Evolutionary conservation across 1,140 invertebrate species (phyloP).

Genomic region (Macrostomum lignano): DNA sequence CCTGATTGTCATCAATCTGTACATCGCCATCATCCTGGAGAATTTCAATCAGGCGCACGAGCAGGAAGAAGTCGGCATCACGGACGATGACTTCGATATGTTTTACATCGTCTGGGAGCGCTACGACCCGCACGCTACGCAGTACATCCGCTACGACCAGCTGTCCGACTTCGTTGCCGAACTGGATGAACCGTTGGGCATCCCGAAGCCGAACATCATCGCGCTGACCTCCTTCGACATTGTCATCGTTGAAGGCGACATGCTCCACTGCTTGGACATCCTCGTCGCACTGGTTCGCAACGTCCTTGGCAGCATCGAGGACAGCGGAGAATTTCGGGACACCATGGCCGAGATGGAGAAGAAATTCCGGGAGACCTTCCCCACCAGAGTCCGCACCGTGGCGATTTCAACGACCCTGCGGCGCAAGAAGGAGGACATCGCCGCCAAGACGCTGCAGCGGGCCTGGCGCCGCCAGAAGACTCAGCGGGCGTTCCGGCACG

Average conservation of each 20-base stretch:
- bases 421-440: constrained; percentile 77
- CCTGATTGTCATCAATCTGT: constrained; percentile 6
- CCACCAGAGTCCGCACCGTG: constrained; percentile 61
- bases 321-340: constrained; percentile 65
- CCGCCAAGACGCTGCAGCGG: constrained; percentile 53
- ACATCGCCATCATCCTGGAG: constrained; percentile 5
- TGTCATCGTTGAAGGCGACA: constrained; percentile 69
- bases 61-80: constrained; percentile 38
- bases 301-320: constrained; percentile 66
- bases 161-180: constrained; percentile 74
- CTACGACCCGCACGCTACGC: constrained; percentile 76
- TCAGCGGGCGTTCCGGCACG: constrained; percentile 6
- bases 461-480: constrained; percentile 30
- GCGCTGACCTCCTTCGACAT: constrained; percentile 77
- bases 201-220: constrained; percentile 67
- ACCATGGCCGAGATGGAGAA: no score
- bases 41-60: constrained; percentile 5
- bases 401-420: constrained; percentile 72
- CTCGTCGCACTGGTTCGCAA: constrained; percentile 68
- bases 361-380: constrained; percentile 35
- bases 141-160: constrained; percentile 71
- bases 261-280: constrained; percentile 79
- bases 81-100: constrained; percentile 85
- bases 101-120: constrained; percentile 86
- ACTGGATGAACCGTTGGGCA: constrained; percentile 58